A percentile compares a stretch with the other conserved stretches of the same genome.
Evolutionary conservation across 2,888 invertebrate genomes (phyloP).

Genomic region (Ichneumoninae sp.): DNA sequence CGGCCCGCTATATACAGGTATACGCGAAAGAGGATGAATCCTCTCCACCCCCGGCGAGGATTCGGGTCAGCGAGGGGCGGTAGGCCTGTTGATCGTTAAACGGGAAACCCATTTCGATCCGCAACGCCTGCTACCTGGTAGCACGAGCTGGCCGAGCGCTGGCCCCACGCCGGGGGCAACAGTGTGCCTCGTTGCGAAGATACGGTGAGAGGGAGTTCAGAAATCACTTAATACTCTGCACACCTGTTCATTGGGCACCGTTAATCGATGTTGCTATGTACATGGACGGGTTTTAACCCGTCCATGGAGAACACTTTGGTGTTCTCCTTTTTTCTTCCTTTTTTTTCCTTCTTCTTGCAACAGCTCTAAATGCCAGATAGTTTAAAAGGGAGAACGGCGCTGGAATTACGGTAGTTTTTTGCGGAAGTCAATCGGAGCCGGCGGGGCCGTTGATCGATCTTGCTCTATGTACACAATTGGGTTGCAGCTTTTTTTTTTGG

Average conservation of each 20-base stretch:
- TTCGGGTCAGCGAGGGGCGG: constrained; percentile 75
- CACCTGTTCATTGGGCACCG: constrained; percentile 38
- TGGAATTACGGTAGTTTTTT: neutral
- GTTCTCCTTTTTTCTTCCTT: neutral
- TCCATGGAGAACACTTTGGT: too few relatives aligned
- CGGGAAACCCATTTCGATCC: constrained; percentile 65
- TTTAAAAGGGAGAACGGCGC: neutral
- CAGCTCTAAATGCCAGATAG: neutral
- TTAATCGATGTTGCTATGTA: constrained; percentile 56
- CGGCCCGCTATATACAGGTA: neutral
- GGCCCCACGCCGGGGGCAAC: constrained; percentile 49
- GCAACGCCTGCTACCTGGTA: constrained; percentile 51
- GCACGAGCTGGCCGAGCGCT: constrained; percentile 10
- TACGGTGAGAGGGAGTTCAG: constrained; percentile 1
- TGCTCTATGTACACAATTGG: neutral
- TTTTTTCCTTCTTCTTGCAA: neutral
- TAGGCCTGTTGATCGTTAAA: constrained; percentile 75
- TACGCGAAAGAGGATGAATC: constrained; percentile 7
- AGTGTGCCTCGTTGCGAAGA: constrained; percentile 19
- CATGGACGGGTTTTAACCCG: too few relatives aligned
- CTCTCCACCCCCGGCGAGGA: constrained; percentile 66
- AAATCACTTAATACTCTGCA: constrained; percentile 58
- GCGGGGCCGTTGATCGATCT: neutral
- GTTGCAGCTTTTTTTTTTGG: neutral
- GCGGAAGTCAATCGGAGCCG: neutral